Evolutionary conservation across 2,797 vertebrate species (phyloP), one percentile per base, ranked within the genome.

Genomic region (Otolemur crassicaudatus): DNA sequence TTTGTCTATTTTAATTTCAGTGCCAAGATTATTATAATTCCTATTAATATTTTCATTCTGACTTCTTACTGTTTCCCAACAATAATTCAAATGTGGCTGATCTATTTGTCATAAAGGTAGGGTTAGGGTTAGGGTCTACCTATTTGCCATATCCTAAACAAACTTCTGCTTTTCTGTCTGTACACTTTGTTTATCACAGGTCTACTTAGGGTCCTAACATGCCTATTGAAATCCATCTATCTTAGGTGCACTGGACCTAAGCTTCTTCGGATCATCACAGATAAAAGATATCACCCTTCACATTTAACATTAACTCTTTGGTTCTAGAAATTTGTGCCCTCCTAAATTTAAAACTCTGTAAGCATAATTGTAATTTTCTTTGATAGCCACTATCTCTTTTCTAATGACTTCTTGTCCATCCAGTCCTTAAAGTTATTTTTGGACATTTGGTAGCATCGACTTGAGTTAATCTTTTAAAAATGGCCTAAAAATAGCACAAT

Each of bases 261-360:
- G 27, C 22, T 16, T 76, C 11, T 11, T 79, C 46, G 70, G n/a
- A 60, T 91, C 6, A 60, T 34, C 56, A 90, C 12, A 43, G 37
- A 77, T 76, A 22, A 73, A 89, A 73, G 14, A 89, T 31, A 60
- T 46, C 70, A 58, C 3, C 1, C 58, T 91, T 91, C 17, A 56
- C n/a, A 70, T 27, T 37, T 87, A 85, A 14, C 20, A 82, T 29
- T 46, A 29, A 37, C 14, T 84, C 53, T 90, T 96, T 34, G 22
- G 37, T 77, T 90, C 90, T 29, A 14, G 37, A 90, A 90, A 70
- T 63, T 46, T 82, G 34, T 69, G 31, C 34, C 27, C 34, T 87
- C 27, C 31, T 88, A 83, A 91, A 79, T 37, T 75, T 96, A 76
- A 93, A 94, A 82, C 60, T 79, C 72, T 88, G 76, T 61, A 63